These are phyloP conservation scores for Chrysochloris asiatica DNA, from an alignment of 2,113 vertebrate genomes.

Conservation along the genomic window DNA sequence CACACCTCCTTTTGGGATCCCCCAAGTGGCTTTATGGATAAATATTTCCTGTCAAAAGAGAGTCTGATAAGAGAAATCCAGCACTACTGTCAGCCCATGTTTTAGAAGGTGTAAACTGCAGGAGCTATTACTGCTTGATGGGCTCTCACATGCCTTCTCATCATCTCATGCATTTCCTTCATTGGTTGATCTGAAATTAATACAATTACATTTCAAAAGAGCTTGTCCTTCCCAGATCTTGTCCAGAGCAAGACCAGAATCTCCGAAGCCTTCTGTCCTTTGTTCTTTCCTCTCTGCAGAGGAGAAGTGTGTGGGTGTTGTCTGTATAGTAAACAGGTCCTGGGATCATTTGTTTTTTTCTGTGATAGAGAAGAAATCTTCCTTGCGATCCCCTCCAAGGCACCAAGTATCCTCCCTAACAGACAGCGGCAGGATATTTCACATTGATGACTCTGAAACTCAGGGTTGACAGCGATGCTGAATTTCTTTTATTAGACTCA, in stretches of 20 bases:
- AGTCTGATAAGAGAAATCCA: slow-evolving; percentile 8
- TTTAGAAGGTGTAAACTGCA: neutral
- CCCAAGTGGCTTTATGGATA: neutral
- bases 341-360: slow-evolving; percentile 17
- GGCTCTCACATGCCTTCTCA: neutral
- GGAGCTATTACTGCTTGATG: neutral
- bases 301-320: neutral
- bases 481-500: slow-evolving; percentile 59
- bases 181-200: neutral
- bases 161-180: neutral
- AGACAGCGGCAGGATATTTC: slow-evolving; percentile 34
- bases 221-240: neutral
- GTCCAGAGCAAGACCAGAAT: neutral
- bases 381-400: neutral
- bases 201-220: slow-evolving; percentile 11
- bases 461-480: neutral
- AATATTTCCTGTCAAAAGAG: slow-evolving; percentile 15
- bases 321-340: neutral
- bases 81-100: neutral
- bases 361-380: neutral
- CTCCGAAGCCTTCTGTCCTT: neutral
- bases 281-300: neutral
- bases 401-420: neutral
- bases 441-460: slow-evolving; percentile 29
- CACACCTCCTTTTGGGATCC: neutral